Percentiles rank a stretch among this genome's conserved stretches.
These are phyloP conservation scores for Morpho helenor DNA, from an alignment of 2,888 invertebrate genomes.

Conservation along the genomic window DNA sequence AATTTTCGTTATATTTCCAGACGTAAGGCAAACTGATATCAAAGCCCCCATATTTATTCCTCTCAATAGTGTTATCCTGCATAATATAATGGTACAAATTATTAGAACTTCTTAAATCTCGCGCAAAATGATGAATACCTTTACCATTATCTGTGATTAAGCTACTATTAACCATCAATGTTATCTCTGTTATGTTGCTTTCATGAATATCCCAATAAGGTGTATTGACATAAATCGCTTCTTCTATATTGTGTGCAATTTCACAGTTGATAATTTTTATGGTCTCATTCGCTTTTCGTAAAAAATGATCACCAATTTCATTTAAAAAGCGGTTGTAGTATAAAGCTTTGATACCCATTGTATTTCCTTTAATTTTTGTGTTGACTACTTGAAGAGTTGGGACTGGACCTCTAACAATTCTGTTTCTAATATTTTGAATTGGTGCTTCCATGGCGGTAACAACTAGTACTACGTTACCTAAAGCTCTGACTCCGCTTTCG, in stretches of 20 bases:
- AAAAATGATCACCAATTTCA: conserved; percentile 90
- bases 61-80: conserved; percentile 91
- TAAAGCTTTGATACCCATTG: conserved; percentile 87
- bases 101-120: conserved; percentile 96
- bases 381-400: conserved; percentile 86
- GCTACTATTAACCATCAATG: conserved; percentile 92
- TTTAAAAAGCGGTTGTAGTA: conserved; percentile 94
- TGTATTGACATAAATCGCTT: conserved; percentile 90
- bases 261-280: conserved; percentile 89
- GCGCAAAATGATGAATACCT: conserved; percentile 93
- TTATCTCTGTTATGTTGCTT: conserved; percentile 94
- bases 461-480: conserved; percentile 90
- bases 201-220: conserved; percentile 92
- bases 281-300: conserved; percentile 93
- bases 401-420: conserved; percentile 87
- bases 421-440: conserved; percentile 84
- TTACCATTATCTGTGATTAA: conserved; percentile 92
- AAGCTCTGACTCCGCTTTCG: conserved; percentile 86
- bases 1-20: conserved; percentile 96
- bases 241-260: conserved; percentile 87
- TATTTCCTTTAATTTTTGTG: conserved; percentile 88
- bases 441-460: conserved; percentile 87
- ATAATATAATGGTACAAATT: conserved; percentile 97
- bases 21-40: conserved; percentile 95
- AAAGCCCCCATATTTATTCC: conserved; percentile 92